phyloP scores from a whole-genome alignment of 2,888 invertebrate genomes.

The Hybos culiciformis region DNA sequence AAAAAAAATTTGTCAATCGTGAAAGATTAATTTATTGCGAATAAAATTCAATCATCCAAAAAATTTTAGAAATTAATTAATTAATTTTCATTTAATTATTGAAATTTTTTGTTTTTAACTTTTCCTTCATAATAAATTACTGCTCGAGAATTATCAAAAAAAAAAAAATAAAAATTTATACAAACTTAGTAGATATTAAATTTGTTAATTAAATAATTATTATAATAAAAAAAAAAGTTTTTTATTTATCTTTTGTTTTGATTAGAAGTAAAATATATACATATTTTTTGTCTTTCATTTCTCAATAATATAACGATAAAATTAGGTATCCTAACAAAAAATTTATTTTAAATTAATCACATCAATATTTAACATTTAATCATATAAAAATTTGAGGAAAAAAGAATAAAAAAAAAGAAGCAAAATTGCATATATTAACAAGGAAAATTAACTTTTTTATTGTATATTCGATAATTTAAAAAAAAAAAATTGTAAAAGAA shows the following conservation, averaged over 20 bases:
- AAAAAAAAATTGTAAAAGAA: not conserved
- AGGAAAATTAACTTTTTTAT: not conserved
- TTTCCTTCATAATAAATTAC: not conserved
- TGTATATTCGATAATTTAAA: no score
- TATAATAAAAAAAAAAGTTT: not conserved
- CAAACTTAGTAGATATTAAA: not conserved
- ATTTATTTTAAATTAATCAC: not conserved
- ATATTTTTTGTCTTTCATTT: not conserved
- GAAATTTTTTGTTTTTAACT: not conserved
- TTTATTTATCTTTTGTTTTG: no score
- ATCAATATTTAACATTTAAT: not conserved
- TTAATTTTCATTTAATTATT: not conserved
- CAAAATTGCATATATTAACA: not conserved
- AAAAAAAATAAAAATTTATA: not conserved
- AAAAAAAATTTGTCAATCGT: no score
- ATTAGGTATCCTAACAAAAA: no score
- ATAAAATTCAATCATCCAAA: no score
- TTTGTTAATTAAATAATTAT: not conserved
- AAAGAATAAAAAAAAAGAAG: not conserved
- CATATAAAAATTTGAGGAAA: not conserved
- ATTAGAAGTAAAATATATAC: no score
- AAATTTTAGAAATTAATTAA: not conserved
- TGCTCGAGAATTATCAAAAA: not conserved
- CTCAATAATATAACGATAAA: not conserved
- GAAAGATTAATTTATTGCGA: no score